These are phyloP conservation scores for Erynnis tages DNA, from an alignment of 2,888 invertebrate species.

Conservation along the genomic window DNA sequence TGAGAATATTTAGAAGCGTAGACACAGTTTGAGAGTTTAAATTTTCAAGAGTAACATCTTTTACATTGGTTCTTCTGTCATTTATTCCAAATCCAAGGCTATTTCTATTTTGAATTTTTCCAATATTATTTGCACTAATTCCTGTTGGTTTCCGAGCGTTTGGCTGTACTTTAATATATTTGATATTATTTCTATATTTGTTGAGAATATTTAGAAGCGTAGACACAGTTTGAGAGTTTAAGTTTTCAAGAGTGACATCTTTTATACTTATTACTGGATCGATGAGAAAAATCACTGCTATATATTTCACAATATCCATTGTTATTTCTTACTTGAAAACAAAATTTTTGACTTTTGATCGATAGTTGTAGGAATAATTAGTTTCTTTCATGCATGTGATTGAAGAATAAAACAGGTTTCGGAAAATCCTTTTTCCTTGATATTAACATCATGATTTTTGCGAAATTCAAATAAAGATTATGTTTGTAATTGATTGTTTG, in stretches of 20 bases:
- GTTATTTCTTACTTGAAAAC: background rate
- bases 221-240: background rate
- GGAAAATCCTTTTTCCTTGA: background rate
- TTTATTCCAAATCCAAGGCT: no score
- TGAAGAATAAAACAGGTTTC: background rate
- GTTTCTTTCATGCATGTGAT: slow-evolving; percentile 1
- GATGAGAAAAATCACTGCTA: slow-evolving; percentile 1
- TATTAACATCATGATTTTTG: no score
- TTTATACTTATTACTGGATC: background rate
- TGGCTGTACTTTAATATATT: slow-evolving; percentile 6
- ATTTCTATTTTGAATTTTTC: no score
- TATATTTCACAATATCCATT: background rate
- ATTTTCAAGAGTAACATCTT: slow-evolving; percentile 1
- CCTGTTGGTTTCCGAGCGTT: background rate
- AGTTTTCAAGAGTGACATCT: slow-evolving; percentile 1
- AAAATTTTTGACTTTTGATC: background rate
- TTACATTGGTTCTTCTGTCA: background rate
- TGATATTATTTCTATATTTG: background rate
- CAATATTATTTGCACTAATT: no score
- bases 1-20: slow-evolving; percentile 2
- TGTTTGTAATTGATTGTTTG: no score
- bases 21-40: background rate
- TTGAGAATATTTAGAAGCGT: slow-evolving; percentile 2
- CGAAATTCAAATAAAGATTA: no score
- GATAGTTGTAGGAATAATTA: background rate